Evolutionary conservation across 2,113 vertebrate genomes (phyloP).

Genomic region (Agapornis roseicollis): DNA sequence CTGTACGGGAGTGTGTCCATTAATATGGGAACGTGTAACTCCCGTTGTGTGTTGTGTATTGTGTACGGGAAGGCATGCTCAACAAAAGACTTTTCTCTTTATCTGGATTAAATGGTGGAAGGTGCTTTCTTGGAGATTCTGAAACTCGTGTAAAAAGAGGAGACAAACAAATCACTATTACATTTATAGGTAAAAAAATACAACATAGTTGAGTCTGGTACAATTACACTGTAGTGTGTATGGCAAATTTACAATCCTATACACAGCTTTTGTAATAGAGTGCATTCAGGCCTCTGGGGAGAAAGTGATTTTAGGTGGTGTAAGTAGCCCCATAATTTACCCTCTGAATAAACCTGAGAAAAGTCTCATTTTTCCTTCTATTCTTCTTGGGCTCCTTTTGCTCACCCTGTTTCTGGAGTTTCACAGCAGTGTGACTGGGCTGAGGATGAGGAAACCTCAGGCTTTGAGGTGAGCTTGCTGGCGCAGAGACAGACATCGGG

Average conservation of each 20-base stretch:
- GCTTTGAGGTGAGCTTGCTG: slow-evolving; percentile 43
- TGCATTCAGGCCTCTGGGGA: slow-evolving; percentile 5
- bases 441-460: not conserved
- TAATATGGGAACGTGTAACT: accelerated
- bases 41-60: accelerated
- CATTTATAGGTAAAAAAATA: slow-evolving; percentile 38
- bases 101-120: not conserved
- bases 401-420: not conserved
- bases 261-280: slow-evolving; percentile 29
- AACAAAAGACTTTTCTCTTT: not conserved
- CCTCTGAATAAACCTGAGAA: slow-evolving; percentile 1
- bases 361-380: slow-evolving; percentile 24
- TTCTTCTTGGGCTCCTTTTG: not conserved
- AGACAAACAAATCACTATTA: slow-evolving; percentile 2
- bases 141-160: not conserved
- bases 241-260: slow-evolving; percentile 26
- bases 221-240: slow-evolving; percentile 26
- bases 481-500: not conserved
- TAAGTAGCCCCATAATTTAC: slow-evolving; percentile 43
- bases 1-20: not conserved
- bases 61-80: not conserved
- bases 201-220: not conserved
- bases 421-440: not conserved
- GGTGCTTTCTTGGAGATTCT: not conserved
- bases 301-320: slow-evolving; percentile 16